A percentile compares a stretch with the other conserved stretches of the same genome.
These are phyloP conservation scores for Ictidomys tridecemlineatus DNA, from an alignment of 2,113 vertebrate species.

Conservation along the genomic window DNA sequence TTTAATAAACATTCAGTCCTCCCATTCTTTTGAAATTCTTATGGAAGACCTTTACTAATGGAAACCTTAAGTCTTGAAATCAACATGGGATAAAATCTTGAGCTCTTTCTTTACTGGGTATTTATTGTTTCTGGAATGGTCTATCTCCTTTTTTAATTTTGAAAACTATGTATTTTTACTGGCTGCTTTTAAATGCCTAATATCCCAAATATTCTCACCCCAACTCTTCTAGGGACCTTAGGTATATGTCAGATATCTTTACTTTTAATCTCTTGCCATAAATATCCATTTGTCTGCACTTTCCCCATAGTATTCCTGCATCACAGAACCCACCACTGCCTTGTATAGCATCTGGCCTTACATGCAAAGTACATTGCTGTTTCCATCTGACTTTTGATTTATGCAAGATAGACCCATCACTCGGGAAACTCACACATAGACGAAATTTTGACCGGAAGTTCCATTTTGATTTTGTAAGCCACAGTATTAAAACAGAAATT, in stretches of 20 bases:
- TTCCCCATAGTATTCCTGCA: background rate
- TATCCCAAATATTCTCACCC: background rate
- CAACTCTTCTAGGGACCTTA: background rate
- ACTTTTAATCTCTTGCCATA: background rate
- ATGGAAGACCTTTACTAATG: background rate
- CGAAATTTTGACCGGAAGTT: background rate
- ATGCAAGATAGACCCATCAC: background rate
- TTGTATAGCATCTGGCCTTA: background rate
- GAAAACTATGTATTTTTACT: no score
- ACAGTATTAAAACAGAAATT: background rate
- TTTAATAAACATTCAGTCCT: background rate
- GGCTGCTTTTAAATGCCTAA: background rate
- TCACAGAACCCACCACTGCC: background rate
- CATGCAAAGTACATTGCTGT: no score
- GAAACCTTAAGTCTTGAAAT: background rate
- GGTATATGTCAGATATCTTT: background rate
- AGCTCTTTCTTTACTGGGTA: background rate
- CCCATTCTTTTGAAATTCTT: background rate
- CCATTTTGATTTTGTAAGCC: background rate
- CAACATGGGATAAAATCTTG: background rate
- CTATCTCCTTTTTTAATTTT: background rate
- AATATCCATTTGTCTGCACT: background rate
- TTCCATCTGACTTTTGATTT: background rate
- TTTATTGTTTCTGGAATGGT: background rate
- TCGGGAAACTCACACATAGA: background rate